These are phyloP conservation scores for Girardinichthys multiradiatus DNA, from an alignment of 2,113 vertebrate species.

Conservation along the genomic window DNA sequence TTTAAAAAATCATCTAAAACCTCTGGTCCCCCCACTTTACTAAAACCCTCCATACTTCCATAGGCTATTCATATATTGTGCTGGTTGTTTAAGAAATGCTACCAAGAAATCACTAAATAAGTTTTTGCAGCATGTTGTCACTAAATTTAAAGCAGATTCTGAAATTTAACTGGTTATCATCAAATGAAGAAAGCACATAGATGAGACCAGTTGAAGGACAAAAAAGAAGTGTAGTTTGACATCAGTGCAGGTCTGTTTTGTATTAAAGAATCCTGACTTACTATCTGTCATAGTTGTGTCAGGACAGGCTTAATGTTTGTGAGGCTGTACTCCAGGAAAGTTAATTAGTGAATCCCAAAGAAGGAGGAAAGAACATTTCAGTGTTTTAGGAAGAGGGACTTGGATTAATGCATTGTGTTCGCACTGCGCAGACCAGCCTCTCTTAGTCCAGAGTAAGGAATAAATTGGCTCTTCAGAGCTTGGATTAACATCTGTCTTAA, in stretches of 20 bases:
- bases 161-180: neutral
- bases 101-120: too few relatives aligned
- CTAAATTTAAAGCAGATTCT: too few relatives aligned
- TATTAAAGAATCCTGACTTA: slow-evolving; percentile 64
- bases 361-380: slow-evolving; percentile 40
- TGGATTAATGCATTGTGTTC: slow-evolving; percentile 33
- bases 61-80: too few relatives aligned
- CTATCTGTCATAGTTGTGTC: slow-evolving; percentile 49
- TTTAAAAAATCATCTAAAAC: neutral
- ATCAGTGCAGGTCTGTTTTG: slow-evolving; percentile 34
- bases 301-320: slow-evolving; percentile 49
- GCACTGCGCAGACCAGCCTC: slow-evolving; percentile 20
- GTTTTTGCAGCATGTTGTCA: too few relatives aligned
- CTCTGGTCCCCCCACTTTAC: neutral
- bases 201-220: neutral
- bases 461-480: neutral
- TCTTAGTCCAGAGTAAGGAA: slow-evolving; percentile 34
- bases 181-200: neutral
- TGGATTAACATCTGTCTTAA: neutral
- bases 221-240: slow-evolving; percentile 18
- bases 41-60: too few relatives aligned
- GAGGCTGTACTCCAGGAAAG: slow-evolving; percentile 51
- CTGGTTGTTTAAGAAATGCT: too few relatives aligned
- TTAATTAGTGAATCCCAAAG: slow-evolving; percentile 48
- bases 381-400: slow-evolving; percentile 16